These are phyloP conservation scores for Cepphus grylle DNA, from an alignment of 2,113 vertebrate species.

Conservation along the genomic window DNA sequence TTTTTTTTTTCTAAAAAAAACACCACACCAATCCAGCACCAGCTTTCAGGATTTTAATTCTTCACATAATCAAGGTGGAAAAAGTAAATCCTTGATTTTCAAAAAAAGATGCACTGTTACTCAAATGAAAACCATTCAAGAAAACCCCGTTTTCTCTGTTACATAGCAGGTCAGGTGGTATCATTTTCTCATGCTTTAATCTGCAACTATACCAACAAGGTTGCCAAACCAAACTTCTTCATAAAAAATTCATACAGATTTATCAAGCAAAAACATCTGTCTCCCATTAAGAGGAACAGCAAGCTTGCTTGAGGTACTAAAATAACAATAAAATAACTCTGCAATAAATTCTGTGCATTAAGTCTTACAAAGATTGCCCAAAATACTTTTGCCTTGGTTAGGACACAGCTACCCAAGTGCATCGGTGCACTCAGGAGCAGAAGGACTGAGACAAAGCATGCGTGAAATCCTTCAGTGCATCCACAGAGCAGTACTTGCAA, in stretches of 20 bases:
- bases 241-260: neutral
- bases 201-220: neutral
- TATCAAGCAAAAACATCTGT: neutral
- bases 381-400: neutral
- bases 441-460: accelerated
- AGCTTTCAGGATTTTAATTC: neutral
- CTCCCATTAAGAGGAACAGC: neutral
- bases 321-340: neutral
- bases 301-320: neutral
- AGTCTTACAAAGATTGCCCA: neutral
- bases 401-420: neutral
- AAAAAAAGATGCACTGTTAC: neutral
- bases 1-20: neutral
- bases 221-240: neutral
- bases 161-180: neutral
- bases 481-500: neutral
- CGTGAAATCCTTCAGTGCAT: neutral
- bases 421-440: accelerated
- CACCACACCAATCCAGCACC: neutral
- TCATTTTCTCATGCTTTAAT: neutral
- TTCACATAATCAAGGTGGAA: neutral
- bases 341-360: neutral
- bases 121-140: neutral
- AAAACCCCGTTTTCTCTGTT: neutral
- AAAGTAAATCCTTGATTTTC: neutral